These are phyloP conservation scores for Sthenelais limicola DNA, from an alignment of 2,888 invertebrate species.

Conservation along the genomic window DNA sequence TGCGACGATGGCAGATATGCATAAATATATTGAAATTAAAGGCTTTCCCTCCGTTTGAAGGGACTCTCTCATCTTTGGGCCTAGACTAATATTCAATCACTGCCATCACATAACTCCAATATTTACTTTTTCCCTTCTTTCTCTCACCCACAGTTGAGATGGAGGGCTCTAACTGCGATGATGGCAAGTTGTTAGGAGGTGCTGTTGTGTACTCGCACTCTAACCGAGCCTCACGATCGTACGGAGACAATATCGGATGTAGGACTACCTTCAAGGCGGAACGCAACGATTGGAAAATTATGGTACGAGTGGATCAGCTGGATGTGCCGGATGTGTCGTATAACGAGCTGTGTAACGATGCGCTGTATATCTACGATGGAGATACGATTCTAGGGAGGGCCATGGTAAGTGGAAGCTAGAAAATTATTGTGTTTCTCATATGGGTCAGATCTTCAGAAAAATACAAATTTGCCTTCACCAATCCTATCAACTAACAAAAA, in stretches of 20 bases:
- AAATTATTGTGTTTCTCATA: no score
- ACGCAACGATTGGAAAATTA: slow-evolving; percentile 62
- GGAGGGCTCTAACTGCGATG: slow-evolving; percentile 62
- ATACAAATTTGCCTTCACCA: no score
- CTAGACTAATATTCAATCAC: no score
- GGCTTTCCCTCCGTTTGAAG: no score
- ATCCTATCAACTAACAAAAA: no score
- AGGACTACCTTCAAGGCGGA: slow-evolving; percentile 64
- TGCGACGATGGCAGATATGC: no score
- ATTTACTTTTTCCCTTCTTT: slow-evolving; percentile 6
- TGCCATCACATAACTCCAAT: no score
- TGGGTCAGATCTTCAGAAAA: no score
- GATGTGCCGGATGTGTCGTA: slow-evolving; percentile 63
- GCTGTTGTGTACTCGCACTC: slow-evolving; percentile 67
- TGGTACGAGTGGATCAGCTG: slow-evolving; percentile 64
- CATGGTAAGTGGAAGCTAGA: slow-evolving; percentile 66
- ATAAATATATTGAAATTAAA: no score
- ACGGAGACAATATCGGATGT: slow-evolving; percentile 62
- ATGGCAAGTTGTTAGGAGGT: slow-evolving; percentile 60
- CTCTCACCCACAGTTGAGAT: slow-evolving; percentile 68
- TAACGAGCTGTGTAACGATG: slow-evolving; percentile 64
- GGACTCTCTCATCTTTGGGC: no score
- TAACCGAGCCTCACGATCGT: slow-evolving; percentile 49
- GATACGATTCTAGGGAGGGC: slow-evolving; percentile 59
- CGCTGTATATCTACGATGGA: slow-evolving; percentile 67